phyloP scores from a whole-genome alignment of 2,797 vertebrate genomes.

The Aldrovandia affinis region DNA sequence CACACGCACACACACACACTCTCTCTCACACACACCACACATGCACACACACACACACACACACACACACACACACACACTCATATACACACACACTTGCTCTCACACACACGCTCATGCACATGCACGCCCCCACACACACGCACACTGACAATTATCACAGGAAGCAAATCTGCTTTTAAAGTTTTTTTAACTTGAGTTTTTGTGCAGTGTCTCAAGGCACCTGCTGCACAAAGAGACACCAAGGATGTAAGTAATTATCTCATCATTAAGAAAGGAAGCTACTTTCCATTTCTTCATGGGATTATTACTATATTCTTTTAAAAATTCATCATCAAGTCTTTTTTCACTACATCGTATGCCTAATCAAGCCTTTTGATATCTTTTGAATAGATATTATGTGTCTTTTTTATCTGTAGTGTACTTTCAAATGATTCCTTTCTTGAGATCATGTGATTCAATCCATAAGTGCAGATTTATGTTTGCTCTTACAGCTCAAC shows the following conservation, averaged over 20 bases:
- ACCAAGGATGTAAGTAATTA: slow-evolving; percentile 49
- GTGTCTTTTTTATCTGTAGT: slow-evolving; percentile 32
- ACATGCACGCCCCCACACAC: no score
- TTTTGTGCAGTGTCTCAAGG: slow-evolving; percentile 16
- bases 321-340: slow-evolving; percentile 49
- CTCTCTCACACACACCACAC: no score
- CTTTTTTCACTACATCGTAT: slow-evolving; percentile 48
- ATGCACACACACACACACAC: no score
- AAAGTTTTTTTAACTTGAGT: neutral
- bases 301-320: slow-evolving; percentile 33
- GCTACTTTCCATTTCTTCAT: slow-evolving; percentile 42
- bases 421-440: slow-evolving; percentile 36
- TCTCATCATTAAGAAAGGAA: slow-evolving; percentile 47
- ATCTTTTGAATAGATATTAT: slow-evolving; percentile 45
- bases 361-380: slow-evolving; percentile 58
- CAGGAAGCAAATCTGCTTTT: slow-evolving; percentile 5
- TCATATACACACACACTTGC: no score
- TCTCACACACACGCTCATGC: no score
- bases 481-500: slow-evolving; percentile 37
- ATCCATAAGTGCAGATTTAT: slow-evolving; percentile 20
- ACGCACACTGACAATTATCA: neutral
- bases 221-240: slow-evolving; percentile 47
- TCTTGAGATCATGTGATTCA: slow-evolving; percentile 26
- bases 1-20: no score
- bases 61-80: no score